phyloP scores from a whole-genome alignment of 2,113 vertebrate species.

The Cnemophilus loriae region DNA sequence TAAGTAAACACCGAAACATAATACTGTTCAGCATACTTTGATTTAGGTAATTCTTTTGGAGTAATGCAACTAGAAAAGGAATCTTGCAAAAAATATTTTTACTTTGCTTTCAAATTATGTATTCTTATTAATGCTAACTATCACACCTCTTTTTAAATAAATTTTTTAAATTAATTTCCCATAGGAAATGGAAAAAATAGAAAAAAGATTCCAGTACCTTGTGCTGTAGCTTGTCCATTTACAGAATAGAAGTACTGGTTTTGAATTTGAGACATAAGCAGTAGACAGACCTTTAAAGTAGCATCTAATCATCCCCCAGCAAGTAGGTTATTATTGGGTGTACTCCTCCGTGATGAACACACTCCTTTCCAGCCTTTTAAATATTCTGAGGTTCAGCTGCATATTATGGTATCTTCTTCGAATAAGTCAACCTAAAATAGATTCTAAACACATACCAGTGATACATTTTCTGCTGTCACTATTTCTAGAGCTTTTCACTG shows the following conservation, averaged over 20 bases:
- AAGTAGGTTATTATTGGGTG: background rate
- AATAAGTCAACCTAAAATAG: background rate
- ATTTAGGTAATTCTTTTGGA: background rate
- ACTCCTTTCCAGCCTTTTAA: background rate
- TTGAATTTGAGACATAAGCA: background rate
- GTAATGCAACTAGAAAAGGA: background rate
- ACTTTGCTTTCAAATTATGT: slow-evolving; percentile 13
- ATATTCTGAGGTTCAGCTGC: background rate
- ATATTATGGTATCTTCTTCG: background rate
- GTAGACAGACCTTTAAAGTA: background rate
- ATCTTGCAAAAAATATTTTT: background rate
- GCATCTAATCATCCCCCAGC: background rate
- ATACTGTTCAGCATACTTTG: background rate
- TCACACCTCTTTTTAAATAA: background rate
- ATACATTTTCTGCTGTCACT: background rate
- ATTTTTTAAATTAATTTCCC: too few species aligned
- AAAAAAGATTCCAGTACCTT: background rate
- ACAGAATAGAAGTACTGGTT: background rate
- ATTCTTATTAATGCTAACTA: background rate
- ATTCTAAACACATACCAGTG: background rate
- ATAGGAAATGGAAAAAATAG: background rate
- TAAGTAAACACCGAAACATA: background rate
- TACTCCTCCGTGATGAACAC: background rate
- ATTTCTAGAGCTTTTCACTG: background rate
- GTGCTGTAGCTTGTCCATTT: background rate